Evolutionary conservation across 2,113 vertebrate species (phyloP).

Genomic region (Setophaga coronata): DNA sequence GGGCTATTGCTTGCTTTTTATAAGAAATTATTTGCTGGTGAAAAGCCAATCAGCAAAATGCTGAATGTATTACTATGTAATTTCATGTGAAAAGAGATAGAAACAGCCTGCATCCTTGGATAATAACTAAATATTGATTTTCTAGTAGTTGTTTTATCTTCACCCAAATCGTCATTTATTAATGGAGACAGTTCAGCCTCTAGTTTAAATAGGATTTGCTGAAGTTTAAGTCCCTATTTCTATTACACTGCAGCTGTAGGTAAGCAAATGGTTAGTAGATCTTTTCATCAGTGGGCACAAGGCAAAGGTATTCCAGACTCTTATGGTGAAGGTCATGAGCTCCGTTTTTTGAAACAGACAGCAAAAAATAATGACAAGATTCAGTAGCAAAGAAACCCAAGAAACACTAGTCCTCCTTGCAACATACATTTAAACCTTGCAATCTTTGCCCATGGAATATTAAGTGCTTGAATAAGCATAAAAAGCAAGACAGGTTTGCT

Average conservation of each 20-base stretch:
- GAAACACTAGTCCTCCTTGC: background rate
- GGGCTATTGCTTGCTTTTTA: background rate
- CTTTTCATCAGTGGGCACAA: background rate
- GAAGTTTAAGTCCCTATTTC: background rate
- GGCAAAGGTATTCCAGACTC: background rate
- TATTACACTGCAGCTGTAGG: background rate
- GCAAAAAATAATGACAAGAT: background rate
- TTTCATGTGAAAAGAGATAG: slow-evolving; percentile 17
- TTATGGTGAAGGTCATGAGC: background rate
- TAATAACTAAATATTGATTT: slow-evolving; percentile 44
- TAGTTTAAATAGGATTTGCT: background rate
- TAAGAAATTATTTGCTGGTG: background rate
- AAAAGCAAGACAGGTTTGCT: background rate
- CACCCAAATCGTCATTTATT: background rate
- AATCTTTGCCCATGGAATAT: background rate
- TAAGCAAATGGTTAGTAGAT: background rate
- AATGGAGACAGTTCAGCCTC: background rate
- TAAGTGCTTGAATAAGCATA: background rate
- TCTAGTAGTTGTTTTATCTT: slow-evolving; percentile 13
- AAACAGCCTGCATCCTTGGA: background rate
- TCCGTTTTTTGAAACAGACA: background rate
- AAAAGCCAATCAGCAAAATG: slow-evolving; percentile 7
- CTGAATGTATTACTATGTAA: slow-evolving; percentile 2
- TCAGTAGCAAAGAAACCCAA: background rate
- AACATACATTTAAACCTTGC: background rate